A percentile compares a stretch with the other conserved stretches of the same genome.
Conservation (phyloP, 2,797 vertebrate species). For the Lacerta viridis region DNA sequence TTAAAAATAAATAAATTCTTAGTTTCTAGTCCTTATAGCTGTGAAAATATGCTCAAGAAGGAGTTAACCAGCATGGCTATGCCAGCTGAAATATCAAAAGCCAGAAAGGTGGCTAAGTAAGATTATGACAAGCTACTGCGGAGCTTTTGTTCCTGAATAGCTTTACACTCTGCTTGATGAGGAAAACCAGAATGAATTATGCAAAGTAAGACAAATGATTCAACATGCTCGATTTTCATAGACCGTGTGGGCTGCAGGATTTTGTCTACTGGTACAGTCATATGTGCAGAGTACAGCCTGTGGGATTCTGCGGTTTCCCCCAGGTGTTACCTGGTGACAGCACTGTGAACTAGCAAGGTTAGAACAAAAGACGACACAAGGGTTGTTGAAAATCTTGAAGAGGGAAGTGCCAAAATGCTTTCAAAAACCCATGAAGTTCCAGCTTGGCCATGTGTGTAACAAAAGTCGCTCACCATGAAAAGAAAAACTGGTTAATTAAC, state of each 20-base stretch:
- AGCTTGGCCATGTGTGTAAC: not conserved
- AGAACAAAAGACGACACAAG: not conserved
- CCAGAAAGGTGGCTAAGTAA: not conserved
- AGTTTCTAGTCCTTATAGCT: not conserved
- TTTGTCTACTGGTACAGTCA: not conserved
- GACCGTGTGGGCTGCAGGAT: not conserved
- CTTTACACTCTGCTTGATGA: not conserved
- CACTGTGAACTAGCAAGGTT: not conserved
- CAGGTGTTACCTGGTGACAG: not conserved
- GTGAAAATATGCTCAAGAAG: not conserved
- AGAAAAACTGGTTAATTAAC: not conserved
- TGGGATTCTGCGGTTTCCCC: no score
- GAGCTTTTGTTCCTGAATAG: not conserved
- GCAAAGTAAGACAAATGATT: not conserved
- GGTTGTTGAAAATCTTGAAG: not conserved
- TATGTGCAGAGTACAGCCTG: not conserved
- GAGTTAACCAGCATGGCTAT: not conserved
- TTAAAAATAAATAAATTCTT: not conserved
- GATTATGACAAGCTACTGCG: not conserved
- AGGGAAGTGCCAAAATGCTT: not conserved
- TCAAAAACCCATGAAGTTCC: not conserved
- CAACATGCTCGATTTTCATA: not conserved
- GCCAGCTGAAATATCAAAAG: not conserved
- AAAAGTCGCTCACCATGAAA: not conserved
- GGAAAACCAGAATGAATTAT: not conserved